phyloP scores from a whole-genome alignment of 64 coral and sea anemone species.

The Montipora sp. region DNA sequence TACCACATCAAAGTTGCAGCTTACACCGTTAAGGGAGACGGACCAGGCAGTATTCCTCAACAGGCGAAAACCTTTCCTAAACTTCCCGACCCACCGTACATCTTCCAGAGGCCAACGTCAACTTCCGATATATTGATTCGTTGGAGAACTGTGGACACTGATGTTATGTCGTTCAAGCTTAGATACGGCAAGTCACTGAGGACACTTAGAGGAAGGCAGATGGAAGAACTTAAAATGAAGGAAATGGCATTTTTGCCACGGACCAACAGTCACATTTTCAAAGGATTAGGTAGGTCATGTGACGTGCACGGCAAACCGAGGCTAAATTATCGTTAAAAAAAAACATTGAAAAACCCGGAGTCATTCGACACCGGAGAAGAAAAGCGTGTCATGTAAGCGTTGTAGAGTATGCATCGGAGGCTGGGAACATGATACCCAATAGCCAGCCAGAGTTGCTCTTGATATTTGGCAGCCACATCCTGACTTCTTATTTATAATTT shows the following conservation, averaged over 20 bases:
- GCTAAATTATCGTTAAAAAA: too few relatives aligned
- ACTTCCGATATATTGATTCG: slow-evolving; percentile 52
- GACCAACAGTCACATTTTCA: slow-evolving; percentile 48
- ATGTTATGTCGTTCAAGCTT: slow-evolving; percentile 62
- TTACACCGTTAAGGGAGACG: slow-evolving; percentile 87
- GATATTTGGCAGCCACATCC: neutral
- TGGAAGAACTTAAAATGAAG: slow-evolving; percentile 63
- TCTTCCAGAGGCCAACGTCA: slow-evolving; percentile 13
- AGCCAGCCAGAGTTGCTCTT: too few relatives aligned
- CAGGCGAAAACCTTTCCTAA: slow-evolving; percentile 70
- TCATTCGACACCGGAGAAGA: too few relatives aligned
- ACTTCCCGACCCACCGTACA: slow-evolving; percentile 63
- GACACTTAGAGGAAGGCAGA: slow-evolving; percentile 48
- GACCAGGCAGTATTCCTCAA: slow-evolving; percentile 60
- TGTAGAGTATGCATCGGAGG: too few relatives aligned
- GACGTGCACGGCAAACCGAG: too few relatives aligned
- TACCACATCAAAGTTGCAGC: slow-evolving; percentile 85
- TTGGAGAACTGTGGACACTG: slow-evolving; percentile 68
- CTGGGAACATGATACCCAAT: too few relatives aligned
- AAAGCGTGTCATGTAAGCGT: too few relatives aligned
- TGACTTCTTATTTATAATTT: neutral
- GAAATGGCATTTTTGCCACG: slow-evolving; percentile 42
- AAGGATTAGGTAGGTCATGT: slow-evolving; percentile 44
- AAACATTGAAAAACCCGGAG: too few relatives aligned
- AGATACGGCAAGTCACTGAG: slow-evolving; percentile 76